These are phyloP conservation scores for Nothoprocta pentlandii DNA, from an alignment of 2,113 vertebrate species.

Conservation along the genomic window DNA sequence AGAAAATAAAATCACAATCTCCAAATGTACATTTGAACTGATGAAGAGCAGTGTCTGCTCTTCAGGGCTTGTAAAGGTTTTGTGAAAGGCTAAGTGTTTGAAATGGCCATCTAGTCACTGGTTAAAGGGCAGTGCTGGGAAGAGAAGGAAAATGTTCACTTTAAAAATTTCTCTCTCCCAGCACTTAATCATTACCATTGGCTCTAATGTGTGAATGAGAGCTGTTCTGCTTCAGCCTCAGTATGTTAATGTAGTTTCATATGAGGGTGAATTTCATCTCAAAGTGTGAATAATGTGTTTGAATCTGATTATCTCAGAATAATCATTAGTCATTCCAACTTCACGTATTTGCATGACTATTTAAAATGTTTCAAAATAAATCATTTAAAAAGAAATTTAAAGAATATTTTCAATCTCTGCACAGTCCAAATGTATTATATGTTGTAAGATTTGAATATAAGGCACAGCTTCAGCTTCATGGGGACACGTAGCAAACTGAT, in stretches of 20 bases:
- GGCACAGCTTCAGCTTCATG: background rate
- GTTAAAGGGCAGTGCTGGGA: background rate
- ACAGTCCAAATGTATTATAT: background rate
- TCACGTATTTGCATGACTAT: background rate
- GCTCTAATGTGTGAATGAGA: background rate
- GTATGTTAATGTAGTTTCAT: background rate
- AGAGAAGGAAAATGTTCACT: background rate
- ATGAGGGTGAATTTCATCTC: background rate
- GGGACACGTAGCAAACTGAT: accelerated
- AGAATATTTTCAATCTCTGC: background rate
- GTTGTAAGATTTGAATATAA: accelerated
- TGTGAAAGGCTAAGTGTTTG: background rate
- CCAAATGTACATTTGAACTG: background rate
- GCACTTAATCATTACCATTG: background rate
- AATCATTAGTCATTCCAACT: background rate
- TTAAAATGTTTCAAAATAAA: background rate
- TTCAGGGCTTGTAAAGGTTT: accelerated
- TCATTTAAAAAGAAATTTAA: background rate
- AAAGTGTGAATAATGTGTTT: background rate
- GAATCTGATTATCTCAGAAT: background rate
- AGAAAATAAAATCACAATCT: background rate
- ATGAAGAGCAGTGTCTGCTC: accelerated
- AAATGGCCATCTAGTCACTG: background rate
- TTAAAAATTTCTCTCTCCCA: background rate
- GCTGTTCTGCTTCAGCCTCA: background rate